A percentile compares a stretch with the other conserved stretches of the same genome.
These are phyloP conservation scores for Darevskia nairensis DNA, from an alignment of 2,797 vertebrate species.

Conservation along the genomic window DNA sequence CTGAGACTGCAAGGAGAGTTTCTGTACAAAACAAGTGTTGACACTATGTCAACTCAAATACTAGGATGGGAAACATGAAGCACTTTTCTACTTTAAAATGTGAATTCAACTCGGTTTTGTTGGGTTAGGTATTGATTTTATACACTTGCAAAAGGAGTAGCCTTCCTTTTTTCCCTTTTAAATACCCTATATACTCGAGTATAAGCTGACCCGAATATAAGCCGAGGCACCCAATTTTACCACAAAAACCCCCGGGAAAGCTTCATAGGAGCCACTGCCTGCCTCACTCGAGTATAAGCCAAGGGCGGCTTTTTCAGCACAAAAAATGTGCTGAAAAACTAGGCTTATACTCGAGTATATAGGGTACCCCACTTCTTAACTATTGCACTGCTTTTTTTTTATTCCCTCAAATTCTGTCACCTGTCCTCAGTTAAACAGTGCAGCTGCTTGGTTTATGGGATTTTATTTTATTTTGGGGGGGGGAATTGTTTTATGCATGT, in stretches of 20 bases:
- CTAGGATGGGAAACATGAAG: not conserved
- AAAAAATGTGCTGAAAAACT: too few species aligned
- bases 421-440: conserved; percentile 65
- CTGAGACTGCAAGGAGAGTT: not conserved
- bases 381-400: conserved; percentile 44
- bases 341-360: too few species aligned
- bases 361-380: conserved; percentile 43
- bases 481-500: conserved; percentile 6
- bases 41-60: not conserved
- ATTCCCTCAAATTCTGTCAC: conserved; percentile 59
- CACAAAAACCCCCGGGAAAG: too few species aligned
- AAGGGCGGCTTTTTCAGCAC: too few species aligned
- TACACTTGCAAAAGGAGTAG: rapidly evolving
- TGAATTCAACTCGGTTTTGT: not conserved
- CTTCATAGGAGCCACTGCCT: too few species aligned
- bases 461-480: not conserved
- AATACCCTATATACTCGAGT: too few species aligned
- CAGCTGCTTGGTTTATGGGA: conserved; percentile 49
- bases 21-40: not conserved
- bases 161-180: not conserved
- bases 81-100: not conserved
- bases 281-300: too few species aligned
- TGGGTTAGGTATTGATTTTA: not conserved
- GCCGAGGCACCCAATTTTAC: too few species aligned
- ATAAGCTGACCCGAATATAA: too few species aligned